These are phyloP conservation scores for Myotis myotis DNA, from an alignment of 2,797 vertebrate genomes.

Conservation along the genomic window DNA sequence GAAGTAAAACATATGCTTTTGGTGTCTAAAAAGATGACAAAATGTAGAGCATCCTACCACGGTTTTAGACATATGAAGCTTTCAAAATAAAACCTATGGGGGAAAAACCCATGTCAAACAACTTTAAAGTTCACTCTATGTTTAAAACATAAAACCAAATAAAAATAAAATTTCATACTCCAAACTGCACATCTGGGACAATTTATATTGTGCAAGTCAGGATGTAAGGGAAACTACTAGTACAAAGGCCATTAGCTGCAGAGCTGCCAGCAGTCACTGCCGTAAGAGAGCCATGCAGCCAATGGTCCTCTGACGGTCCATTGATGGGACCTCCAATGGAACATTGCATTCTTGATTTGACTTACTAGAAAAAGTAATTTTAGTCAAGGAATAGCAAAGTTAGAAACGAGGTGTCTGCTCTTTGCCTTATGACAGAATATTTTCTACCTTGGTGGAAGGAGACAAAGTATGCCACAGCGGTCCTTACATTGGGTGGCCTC, in stretches of 20 bases:
- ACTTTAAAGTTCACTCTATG: constrained; percentile 33
- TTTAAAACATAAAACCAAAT: constrained; percentile 62
- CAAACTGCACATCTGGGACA: constrained; percentile 41
- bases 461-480: not conserved
- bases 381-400: not conserved
- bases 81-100: constrained; percentile 46
- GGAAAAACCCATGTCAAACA: not conserved
- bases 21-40: constrained; percentile 32
- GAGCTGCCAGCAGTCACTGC: not conserved
- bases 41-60: not conserved
- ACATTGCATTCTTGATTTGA: not conserved
- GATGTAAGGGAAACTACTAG: not conserved
- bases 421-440: not conserved
- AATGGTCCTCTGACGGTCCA: not conserved
- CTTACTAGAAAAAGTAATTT: not conserved
- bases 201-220: not conserved
- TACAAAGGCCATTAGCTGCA: not conserved
- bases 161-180: constrained; percentile 49
- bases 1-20: constrained; percentile 39
- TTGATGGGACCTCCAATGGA: not conserved
- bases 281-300: too few species aligned
- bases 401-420: not conserved
- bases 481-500: not conserved
- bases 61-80: not conserved
- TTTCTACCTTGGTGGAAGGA: not conserved